Evolutionary conservation across 2,113 vertebrate genomes (phyloP), one percentile per base, ranked within the genome.

Genomic region (Penelope pileata): DNA sequence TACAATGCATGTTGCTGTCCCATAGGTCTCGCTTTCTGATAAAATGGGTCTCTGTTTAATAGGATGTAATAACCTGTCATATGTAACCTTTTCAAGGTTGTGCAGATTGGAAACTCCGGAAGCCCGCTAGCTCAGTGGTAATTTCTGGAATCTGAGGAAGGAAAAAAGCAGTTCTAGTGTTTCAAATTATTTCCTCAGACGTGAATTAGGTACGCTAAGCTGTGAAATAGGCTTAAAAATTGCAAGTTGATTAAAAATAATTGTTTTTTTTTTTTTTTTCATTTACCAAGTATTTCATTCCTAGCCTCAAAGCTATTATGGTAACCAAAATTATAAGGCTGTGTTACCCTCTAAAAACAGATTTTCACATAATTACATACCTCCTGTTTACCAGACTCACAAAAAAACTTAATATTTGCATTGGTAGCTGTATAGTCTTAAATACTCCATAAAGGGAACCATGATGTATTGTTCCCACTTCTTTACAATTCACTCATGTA

Each of bases 221-320:
- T 32, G 1, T 34, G 11, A 75, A 16, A 51, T 21, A 4, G 12
- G 17, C 19, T 72, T 58, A 53, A 42, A 74, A 68, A 40, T 48
- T 69, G 5, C 38, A 34, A 30, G 6, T 9, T n/a, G 13, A 11
- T 58, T 59, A 29, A 67, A 58, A 78, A 42, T 19, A 72, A 38
- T n/a, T 10, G 53, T 45, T 3, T 17, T 9, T 68, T 36, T n/a
- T 0, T 75, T 79, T 68, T 53, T 53, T 8, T 64, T 88, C 79
- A 7, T 27, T 76, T 88, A n/a, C n/a, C n/a, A n/a, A 74, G 16
- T n/a, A 86, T 81, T 74, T 86, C n/a, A 40, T 82, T 91, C 21
- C 36, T 56, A 51, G 6, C 66, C 24, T 92, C 12, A 80, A 53
- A 86, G 27, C 7, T 29, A 26, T 86, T 68, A 36, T 10, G 32